phyloP scores from a whole-genome alignment of 2,888 invertebrate species.

The Branchellion lobata region DNA sequence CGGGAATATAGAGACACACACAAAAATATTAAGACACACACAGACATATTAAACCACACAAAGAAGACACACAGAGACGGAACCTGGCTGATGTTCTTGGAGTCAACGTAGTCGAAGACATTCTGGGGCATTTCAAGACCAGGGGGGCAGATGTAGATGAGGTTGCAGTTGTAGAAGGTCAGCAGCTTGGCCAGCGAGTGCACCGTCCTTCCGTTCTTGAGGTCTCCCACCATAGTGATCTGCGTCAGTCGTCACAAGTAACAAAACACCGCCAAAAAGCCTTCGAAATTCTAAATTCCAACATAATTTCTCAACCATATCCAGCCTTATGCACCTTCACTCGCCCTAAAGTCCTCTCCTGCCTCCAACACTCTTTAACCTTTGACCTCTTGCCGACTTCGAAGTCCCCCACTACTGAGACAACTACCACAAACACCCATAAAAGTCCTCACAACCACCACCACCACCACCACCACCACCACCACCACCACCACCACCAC shows the following conservation, averaged over 20 bases:
- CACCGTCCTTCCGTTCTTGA: slow-evolving; percentile 95
- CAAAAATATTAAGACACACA: no score
- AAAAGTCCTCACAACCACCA: no score
- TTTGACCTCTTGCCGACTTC: no score
- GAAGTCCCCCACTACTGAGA: no score
- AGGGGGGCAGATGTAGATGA: slow-evolving; percentile 86
- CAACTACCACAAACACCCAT: no score
- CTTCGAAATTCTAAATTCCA: no score
- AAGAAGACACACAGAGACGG: not conserved
- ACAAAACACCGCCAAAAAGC: not conserved
- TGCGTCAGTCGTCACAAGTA: slow-evolving; percentile 50
- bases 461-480: no score
- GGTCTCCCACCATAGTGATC: slow-evolving; percentile 96
- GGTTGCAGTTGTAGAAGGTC: slow-evolving; percentile 86
- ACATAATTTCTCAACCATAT: no score
- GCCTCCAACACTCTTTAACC: no score
- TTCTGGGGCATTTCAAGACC: slow-evolving; percentile 87
- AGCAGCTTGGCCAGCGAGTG: slow-evolving; percentile 91
- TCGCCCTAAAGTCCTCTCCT: no score
- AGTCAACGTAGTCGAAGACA: slow-evolving; percentile 75
- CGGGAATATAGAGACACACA: not conserved
- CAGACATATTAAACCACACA: not conserved
- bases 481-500: no score
- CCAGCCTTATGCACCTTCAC: no score
- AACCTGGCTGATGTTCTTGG: slow-evolving; percentile 78